These are phyloP conservation scores for Labeo rohita DNA, from an alignment of 2,113 vertebrate genomes.

Conservation along the genomic window DNA sequence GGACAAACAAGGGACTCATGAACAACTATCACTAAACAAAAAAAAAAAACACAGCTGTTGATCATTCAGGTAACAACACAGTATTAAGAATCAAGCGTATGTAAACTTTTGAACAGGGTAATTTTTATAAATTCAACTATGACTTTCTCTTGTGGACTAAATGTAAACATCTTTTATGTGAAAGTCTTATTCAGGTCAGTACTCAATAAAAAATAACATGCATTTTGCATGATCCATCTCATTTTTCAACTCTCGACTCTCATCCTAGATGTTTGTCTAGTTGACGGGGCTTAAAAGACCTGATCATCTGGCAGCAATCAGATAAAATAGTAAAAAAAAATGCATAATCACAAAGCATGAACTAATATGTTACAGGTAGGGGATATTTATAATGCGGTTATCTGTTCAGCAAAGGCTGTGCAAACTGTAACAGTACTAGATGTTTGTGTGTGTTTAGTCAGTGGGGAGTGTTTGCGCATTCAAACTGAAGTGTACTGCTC, in stretches of 20 bases:
- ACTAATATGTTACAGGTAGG: background rate
- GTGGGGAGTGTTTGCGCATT: constrained; percentile 15
- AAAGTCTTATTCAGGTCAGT: too few relatives aligned
- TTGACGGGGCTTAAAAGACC: background rate
- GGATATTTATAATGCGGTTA: background rate
- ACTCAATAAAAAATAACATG: too few relatives aligned
- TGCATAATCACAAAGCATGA: background rate
- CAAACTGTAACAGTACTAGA: background rate
- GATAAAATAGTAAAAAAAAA: background rate
- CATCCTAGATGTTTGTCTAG: background rate
- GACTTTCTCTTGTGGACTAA: too few relatives aligned
- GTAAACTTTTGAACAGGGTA: too few relatives aligned
- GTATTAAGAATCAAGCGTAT: too few relatives aligned
- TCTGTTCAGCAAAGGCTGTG: background rate
- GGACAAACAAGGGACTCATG: too few relatives aligned
- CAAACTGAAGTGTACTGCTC: constrained; percentile 25
- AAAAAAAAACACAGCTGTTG: too few relatives aligned
- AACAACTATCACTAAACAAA: too few relatives aligned
- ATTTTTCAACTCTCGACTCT: background rate
- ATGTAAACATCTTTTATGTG: too few relatives aligned
- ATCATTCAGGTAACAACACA: too few relatives aligned
- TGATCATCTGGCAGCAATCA: background rate
- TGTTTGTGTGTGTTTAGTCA: constrained; percentile 31
- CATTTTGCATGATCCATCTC: too few relatives aligned
- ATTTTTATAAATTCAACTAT: too few relatives aligned